Conservation (phyloP, 2,888 invertebrate species). For the Synergus itoensis region DNA sequence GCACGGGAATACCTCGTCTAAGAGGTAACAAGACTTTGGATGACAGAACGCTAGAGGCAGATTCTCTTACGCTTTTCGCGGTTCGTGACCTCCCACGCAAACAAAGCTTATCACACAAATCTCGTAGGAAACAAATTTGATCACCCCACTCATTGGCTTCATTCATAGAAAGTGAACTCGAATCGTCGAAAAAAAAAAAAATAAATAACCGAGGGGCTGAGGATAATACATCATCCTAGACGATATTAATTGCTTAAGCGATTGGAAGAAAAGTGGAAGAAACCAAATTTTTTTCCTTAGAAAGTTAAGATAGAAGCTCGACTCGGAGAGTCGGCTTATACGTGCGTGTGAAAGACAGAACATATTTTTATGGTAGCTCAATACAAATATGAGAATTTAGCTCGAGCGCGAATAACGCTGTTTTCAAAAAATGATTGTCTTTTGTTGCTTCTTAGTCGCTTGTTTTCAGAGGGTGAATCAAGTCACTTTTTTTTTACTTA, state of each 20-base stretch:
- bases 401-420: conserved; percentile 41
- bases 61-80: background rate
- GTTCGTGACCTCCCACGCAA: background rate
- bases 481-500: background rate
- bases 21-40: conserved; percentile 69
- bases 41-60: conserved; percentile 48
- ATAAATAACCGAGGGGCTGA: background rate
- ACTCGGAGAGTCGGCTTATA: conserved; percentile 69
- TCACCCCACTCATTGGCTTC: background rate
- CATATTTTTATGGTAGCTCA: conserved; percentile 74
- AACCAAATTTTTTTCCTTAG: conserved; percentile 60
- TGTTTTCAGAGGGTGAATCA: background rate
- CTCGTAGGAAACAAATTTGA: background rate
- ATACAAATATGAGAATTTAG: conserved; percentile 58
- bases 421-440: conserved; percentile 27
- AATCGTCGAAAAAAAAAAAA: background rate
- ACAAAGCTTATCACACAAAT: background rate
- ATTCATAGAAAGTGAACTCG: background rate
- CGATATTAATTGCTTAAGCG: conserved; percentile 47
- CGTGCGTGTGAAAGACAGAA: conserved; percentile 64
- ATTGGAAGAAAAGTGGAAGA: conserved; percentile 52
- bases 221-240: background rate
- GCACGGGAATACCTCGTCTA: conserved; percentile 67
- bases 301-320: conserved; percentile 65
- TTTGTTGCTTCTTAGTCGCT: conserved; percentile 26